Evolutionary conservation across 2,888 invertebrate genomes (phyloP), one percentile per base, ranked within the genome.

Genomic region (Dasypolia templi): DNA sequence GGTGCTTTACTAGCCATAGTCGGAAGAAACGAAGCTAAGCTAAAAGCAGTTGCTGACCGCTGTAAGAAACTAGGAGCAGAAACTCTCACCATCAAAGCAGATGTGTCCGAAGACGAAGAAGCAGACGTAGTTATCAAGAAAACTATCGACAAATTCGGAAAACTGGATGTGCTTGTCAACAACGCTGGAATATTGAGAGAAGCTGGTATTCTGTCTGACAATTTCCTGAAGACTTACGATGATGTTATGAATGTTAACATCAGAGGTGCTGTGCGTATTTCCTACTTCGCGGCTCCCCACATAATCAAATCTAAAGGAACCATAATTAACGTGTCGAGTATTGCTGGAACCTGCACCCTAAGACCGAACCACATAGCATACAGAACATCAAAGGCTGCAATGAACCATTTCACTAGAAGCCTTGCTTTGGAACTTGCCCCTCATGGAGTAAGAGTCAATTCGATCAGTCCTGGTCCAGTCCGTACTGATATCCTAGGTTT

Each of bases 381-480:
- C 61, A 79, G 68, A 14, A 79, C 68, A 14, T 89, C 91, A 0
- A 92, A 92, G 67, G 91, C 91, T n/a, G 90, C 85, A 3, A 19
- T 92, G 14, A 83, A 87, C 29, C 88, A 88, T 72, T 92, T 93
- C 49, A 88, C 92, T 0, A 86, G 88, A 51, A 78, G 84, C 7
- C 82, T 80, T 7, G 92, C 92, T 26, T 92, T 99, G 56, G 99
- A 98, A 88, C 92, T 98, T 53, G 98, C 97, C 26, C 84, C 96
- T 0, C 97, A 97, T 90, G 97, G 97, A 75, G 97, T 99, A 0
- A 96, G 99, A 62, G 98, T 98, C 0, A 91, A 92, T 65, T 53
- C 87, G 0, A 77, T 91, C 0, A 89, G 88, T 65, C 91, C 91
- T 22, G 91, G 91, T 1, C 81, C 87, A 6, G 88, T 88, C 0